These are phyloP conservation scores for Drosophila sordidula DNA, from an alignment of 2,888 invertebrate genomes.

Conservation along the genomic window DNA sequence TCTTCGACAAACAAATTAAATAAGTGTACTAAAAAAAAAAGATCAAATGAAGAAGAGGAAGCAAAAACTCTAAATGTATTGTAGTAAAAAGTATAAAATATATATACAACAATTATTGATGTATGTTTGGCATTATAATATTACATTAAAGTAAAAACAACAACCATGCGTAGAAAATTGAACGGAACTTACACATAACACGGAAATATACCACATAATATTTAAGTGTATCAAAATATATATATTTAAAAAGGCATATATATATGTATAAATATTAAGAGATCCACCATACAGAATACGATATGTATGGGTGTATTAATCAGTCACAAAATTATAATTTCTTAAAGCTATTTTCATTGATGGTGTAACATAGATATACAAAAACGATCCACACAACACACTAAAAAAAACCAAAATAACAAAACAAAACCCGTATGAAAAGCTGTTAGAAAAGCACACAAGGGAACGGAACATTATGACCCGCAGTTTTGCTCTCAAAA, in stretches of 20 bases:
- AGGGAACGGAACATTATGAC: slow-evolving; percentile 36
- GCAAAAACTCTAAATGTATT: slow-evolving; percentile 56
- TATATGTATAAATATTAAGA: slow-evolving; percentile 20
- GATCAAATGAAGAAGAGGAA: slow-evolving; percentile 9
- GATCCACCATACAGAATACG: slow-evolving; percentile 23
- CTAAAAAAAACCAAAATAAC: neutral
- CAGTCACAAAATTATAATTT: slow-evolving; percentile 54
- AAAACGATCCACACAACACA: slow-evolving; percentile 27
- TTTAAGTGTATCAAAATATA: slow-evolving; percentile 7
- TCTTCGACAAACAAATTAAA: slow-evolving; percentile 72
- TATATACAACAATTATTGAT: slow-evolving; percentile 56
- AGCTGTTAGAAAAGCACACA: slow-evolving; percentile 6
- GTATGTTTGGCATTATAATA: slow-evolving; percentile 66
- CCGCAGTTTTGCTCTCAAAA: slow-evolving; percentile 16
- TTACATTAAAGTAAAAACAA: slow-evolving; percentile 52
- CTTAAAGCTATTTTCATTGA: slow-evolving; percentile 66
- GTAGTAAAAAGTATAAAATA: slow-evolving; percentile 54
- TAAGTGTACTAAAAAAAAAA: slow-evolving; percentile 72
- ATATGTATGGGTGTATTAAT: slow-evolving; percentile 21
- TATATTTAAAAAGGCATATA: slow-evolving; percentile 16
- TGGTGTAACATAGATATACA: slow-evolving; percentile 76
- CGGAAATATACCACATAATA: slow-evolving; percentile 18
- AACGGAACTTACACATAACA: slow-evolving; percentile 67
- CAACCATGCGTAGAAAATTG: slow-evolving; percentile 72
- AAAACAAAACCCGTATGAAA: slow-evolving; percentile 20